phyloP scores from a whole-genome alignment of 2,113 vertebrate species.

The Amphilophus citrinellus region DNA sequence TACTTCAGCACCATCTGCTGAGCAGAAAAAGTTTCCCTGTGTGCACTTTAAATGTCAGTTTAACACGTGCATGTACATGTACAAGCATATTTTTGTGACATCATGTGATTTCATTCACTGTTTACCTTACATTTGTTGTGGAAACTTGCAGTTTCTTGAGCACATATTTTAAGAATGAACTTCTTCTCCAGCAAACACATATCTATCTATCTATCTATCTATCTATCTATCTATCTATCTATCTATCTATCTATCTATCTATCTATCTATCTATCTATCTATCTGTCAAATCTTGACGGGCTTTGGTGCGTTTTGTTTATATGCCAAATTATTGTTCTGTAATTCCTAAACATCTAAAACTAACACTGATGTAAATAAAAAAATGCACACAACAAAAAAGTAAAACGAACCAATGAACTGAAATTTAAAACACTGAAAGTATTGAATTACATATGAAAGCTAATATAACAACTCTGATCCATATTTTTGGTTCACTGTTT shows the following conservation, averaged over 20 bases:
- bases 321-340: not conserved
- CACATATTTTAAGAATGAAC: no score
- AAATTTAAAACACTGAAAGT: not conserved
- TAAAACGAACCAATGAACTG: no score
- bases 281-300: no score
- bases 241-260: no score
- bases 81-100: no score
- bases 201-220: no score
- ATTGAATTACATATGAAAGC: not conserved
- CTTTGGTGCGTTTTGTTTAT: not conserved
- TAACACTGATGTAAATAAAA: no score
- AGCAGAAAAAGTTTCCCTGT: no score
- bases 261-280: no score
- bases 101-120: not conserved
- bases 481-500: not conserved
- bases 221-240: no score
- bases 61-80: not conserved
- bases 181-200: no score
- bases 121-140: not conserved
- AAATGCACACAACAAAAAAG: no score
- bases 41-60: not conserved
- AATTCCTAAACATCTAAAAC: not conserved
- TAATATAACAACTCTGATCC: not conserved
- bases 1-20: not conserved
- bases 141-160: not conserved